A percentile compares a stretch with the other conserved stretches of the same genome.
Evolutionary conservation across 2,888 invertebrate genomes (phyloP).

Genomic region (Neoascia interrupta): DNA sequence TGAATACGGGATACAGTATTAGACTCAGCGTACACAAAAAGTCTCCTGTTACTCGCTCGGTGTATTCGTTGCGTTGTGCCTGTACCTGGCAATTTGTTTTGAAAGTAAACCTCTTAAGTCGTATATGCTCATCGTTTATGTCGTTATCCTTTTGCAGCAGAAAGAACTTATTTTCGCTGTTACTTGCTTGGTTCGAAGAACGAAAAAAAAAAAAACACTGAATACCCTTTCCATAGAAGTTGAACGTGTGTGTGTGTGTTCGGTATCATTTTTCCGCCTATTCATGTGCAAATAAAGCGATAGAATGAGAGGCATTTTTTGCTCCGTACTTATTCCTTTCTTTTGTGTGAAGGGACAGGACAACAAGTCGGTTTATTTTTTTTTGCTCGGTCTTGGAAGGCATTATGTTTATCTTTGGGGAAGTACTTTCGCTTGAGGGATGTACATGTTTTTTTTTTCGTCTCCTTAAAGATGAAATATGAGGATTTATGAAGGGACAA

Average conservation of each 20-base stretch:
- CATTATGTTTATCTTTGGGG: constrained; percentile 51
- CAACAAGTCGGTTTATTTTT: constrained; percentile 40
- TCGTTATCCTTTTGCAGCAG: constrained; percentile 56
- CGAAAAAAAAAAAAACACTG: too few species aligned
- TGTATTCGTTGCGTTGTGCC: neutral
- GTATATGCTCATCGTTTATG: constrained; percentile 51
- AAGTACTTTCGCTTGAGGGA: constrained; percentile 39
- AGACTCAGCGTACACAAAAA: neutral
- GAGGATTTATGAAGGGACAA: constrained; percentile 25
- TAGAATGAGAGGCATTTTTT: neutral
- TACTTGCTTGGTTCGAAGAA: constrained; percentile 23
- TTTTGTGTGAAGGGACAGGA: constrained; percentile 12
- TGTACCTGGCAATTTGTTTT: constrained; percentile 54
- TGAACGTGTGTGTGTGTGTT: neutral
- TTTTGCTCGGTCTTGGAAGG: neutral
- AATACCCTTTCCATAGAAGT: neutral
- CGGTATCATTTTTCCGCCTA: constrained; percentile 1
- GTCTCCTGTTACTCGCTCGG: neutral
- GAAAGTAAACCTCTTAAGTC: constrained; percentile 39
- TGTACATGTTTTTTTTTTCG: neutral
- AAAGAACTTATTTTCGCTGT: constrained; percentile 40
- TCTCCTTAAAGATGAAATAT: constrained; percentile 31
- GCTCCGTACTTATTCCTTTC: neutral
- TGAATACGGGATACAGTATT: constrained; percentile 32
- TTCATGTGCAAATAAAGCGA: constrained; percentile 15